A percentile compares a stretch with the other conserved stretches of the same genome.
These are phyloP conservation scores for Lucilia cuprina DNA, from an alignment of 1,140 invertebrate species.

Conservation along the genomic window DNA sequence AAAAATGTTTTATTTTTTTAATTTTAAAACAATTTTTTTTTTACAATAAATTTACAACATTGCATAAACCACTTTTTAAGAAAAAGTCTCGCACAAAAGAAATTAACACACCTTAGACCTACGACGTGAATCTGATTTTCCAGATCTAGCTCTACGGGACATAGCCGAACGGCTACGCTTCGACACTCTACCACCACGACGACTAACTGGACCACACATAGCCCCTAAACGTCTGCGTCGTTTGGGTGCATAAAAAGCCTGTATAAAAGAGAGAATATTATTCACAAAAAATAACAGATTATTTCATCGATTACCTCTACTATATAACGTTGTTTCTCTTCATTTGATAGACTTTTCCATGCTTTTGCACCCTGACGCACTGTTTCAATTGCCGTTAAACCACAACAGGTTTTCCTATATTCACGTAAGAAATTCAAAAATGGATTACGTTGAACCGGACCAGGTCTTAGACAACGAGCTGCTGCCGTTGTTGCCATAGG, in stretches of 20 bases:
- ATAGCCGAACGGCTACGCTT: too few relatives aligned
- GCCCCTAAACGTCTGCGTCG: background rate
- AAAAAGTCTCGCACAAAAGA: too few relatives aligned
- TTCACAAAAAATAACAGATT: background rate
- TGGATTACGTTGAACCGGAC: constrained; percentile 29
- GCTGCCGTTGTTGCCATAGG: background rate
- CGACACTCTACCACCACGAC: too few relatives aligned
- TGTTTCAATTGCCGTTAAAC: constrained; percentile 28
- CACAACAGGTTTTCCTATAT: constrained; percentile 29
- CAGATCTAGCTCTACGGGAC: too few relatives aligned
- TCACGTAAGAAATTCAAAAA: constrained; percentile 37
- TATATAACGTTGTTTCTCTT: constrained; percentile 28
- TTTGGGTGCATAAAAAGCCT: constrained; percentile 38
- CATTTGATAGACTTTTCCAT: constrained; percentile 8
- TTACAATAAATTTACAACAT: too few relatives aligned
- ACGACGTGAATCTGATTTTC: too few relatives aligned
- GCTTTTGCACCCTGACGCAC: constrained; percentile 26
- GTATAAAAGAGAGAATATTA: background rate
- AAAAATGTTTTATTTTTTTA: too few relatives aligned
- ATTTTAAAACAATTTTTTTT: too few relatives aligned
- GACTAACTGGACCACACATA: too few relatives aligned
- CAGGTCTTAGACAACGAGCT: background rate
- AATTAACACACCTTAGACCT: too few relatives aligned
- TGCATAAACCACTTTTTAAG: too few relatives aligned
- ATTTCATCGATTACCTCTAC: constrained; percentile 4